These are phyloP conservation scores for Silurus lanzhouensis DNA, from an alignment of 2,797 vertebrate species.

Conservation along the genomic window DNA sequence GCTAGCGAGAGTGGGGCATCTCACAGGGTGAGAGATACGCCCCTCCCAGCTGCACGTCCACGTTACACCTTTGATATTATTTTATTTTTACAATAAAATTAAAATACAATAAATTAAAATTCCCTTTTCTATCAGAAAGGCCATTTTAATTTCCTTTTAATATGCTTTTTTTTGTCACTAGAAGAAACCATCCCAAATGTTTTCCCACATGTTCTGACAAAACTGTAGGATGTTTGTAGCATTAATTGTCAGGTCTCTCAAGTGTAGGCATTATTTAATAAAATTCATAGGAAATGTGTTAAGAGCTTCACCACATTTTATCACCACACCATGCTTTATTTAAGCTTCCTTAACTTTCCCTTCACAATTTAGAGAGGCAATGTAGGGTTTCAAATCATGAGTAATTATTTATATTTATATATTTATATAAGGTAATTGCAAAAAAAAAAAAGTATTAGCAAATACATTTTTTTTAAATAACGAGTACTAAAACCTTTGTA, in stretches of 20 bases:
- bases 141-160: not conserved
- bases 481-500: too few relatives aligned
- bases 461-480: not conserved
- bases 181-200: not conserved
- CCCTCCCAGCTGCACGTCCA: too few relatives aligned
- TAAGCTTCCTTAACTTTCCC: not conserved
- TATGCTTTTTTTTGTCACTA: not conserved
- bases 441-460: not conserved
- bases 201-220: conserved; percentile 1
- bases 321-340: not conserved
- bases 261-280: not conserved
- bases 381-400: not conserved
- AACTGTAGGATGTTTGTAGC: not conserved
- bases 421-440: not conserved
- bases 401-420: not conserved
- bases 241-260: not conserved
- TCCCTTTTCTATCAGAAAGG: not conserved
- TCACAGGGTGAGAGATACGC: too few relatives aligned
- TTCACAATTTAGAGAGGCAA: not conserved
- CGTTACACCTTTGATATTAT: too few relatives aligned
- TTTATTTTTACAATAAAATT: too few relatives aligned
- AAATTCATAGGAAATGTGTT: not conserved
- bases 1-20: too few relatives aligned
- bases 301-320: not conserved
- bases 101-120: too few relatives aligned